A percentile compares a stretch with the other conserved stretches of the same genome.
phyloP scores from a whole-genome alignment of 2,888 invertebrate species.

The Cantharis rustica region DNA sequence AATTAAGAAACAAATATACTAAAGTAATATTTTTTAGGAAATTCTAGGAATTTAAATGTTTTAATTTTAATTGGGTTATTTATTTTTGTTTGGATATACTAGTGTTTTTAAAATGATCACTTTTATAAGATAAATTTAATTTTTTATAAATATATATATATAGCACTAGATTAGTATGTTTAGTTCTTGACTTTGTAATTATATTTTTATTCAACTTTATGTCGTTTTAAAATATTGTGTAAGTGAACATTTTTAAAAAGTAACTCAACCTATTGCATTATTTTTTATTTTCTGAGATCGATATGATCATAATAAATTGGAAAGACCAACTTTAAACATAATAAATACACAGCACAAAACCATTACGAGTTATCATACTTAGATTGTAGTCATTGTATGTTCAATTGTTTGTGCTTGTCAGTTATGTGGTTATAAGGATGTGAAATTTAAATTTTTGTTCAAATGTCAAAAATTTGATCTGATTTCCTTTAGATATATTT shows the following conservation, averaged over 20 bases:
- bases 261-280: neutral
- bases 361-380: slow-evolving; percentile 32
- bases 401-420: slow-evolving; percentile 34
- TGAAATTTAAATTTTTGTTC: slow-evolving; percentile 34
- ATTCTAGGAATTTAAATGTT: slow-evolving; percentile 19
- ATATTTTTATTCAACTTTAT: slow-evolving; percentile 22
- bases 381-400: slow-evolving; percentile 35
- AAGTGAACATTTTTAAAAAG: neutral
- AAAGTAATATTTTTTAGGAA: neutral
- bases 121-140: slow-evolving; percentile 11
- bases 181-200: slow-evolving; percentile 23
- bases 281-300: neutral
- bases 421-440: slow-evolving; percentile 29
- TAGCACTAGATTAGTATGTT: slow-evolving; percentile 19
- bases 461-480: slow-evolving; percentile 33
- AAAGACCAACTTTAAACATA: slow-evolving; percentile 25
- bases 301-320: slow-evolving; percentile 13
- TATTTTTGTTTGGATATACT: slow-evolving; percentile 14
- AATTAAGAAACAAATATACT: neutral
- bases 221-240: neutral
- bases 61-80: neutral
- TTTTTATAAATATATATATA: slow-evolving; percentile 9
- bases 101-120: slow-evolving; percentile 28
- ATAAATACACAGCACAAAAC: slow-evolving; percentile 28
- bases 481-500: slow-evolving; percentile 31